These are phyloP conservation scores for Cantharis lateralis DNA, from an alignment of 2,888 invertebrate species.

Conservation along the genomic window DNA sequence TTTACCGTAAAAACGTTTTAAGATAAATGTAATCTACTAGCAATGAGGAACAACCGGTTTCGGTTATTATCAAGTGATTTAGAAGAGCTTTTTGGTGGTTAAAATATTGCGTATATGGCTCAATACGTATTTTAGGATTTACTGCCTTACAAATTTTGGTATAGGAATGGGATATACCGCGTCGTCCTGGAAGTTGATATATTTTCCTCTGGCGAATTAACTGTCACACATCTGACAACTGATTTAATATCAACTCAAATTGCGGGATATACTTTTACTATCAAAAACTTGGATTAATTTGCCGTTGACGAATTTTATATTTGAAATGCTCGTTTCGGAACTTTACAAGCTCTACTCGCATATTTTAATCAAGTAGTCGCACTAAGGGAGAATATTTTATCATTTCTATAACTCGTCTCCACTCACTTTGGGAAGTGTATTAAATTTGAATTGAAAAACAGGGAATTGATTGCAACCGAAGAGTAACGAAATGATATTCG, in stretches of 20 bases:
- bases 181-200: background rate
- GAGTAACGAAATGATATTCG: slow-evolving; percentile 18
- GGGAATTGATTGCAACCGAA: slow-evolving; percentile 19
- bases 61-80: background rate
- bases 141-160: background rate
- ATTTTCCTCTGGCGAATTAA: background rate
- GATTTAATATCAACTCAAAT: background rate
- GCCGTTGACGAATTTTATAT: background rate
- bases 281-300: background rate
- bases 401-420: slow-evolving; percentile 12
- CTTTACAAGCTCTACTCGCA: background rate
- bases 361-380: background rate
- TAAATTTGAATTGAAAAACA: slow-evolving; percentile 20
- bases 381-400: slow-evolving; percentile 1
- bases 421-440: slow-evolving; percentile 10
- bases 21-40: background rate
- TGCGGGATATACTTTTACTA: background rate
- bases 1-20: slow-evolving; percentile 13
- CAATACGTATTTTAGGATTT: background rate
- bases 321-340: background rate
- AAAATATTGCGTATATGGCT: background rate
- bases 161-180: background rate
- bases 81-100: background rate
- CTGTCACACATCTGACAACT: background rate
- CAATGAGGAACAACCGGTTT: background rate